Conservation (phyloP, 1,140 invertebrate species). For the Delia radicum region DNA sequence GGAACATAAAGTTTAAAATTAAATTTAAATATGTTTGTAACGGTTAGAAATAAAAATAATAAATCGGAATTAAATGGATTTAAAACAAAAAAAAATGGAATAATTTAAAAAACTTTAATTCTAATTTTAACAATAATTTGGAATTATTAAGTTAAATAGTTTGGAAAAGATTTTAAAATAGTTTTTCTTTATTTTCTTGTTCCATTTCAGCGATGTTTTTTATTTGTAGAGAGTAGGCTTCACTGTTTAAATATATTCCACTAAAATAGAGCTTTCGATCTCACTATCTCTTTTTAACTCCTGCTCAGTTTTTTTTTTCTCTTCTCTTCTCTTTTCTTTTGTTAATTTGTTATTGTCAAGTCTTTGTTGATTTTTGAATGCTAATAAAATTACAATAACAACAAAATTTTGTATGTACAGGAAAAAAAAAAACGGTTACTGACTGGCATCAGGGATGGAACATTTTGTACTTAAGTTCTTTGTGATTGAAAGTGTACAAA, state of each 20-base stretch:
- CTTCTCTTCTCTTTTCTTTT: neutral
- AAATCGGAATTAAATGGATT: neutral
- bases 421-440: neutral
- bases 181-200: too few relatives aligned
- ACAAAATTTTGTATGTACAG: neutral
- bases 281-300: neutral
- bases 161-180: too few relatives aligned
- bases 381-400: neutral
- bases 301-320: neutral
- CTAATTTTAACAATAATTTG: too few relatives aligned
- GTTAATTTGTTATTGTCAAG: neutral
- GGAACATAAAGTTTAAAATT: neutral
- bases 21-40: slow-evolving; percentile 1
- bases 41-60: neutral
- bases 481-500: too few relatives aligned
- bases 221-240: neutral
- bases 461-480: too few relatives aligned
- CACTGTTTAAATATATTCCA: neutral
- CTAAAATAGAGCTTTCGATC: neutral
- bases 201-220: neutral
- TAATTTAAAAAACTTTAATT: too few relatives aligned
- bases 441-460: too few relatives aligned
- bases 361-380: slow-evolving; percentile 1
- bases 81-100: too few relatives aligned
- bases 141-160: neutral